Evolutionary conservation across 2,888 invertebrate genomes (phyloP).

Genomic region (Noctua fimbriata): DNA sequence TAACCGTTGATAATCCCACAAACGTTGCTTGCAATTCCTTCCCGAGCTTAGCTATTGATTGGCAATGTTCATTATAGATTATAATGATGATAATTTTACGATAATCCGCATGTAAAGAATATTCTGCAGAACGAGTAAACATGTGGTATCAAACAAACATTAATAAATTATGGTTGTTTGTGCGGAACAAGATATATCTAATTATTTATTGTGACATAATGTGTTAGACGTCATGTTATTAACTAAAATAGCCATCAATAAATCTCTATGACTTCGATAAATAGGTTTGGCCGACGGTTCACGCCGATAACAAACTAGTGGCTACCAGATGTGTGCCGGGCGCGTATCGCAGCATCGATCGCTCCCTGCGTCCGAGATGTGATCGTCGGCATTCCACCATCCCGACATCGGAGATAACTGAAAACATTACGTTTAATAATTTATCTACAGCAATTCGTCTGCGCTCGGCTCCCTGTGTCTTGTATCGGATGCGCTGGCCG

Average conservation of each 20-base stretch:
- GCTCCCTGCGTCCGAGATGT: slow-evolving; percentile 75
- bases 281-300: slow-evolving; percentile 81
- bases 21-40: slow-evolving; percentile 21
- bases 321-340: slow-evolving; percentile 82
- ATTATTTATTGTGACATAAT: slow-evolving; percentile 79
- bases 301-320: slow-evolving; percentile 81
- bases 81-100: slow-evolving; percentile 36
- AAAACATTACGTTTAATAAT: slow-evolving; percentile 82
- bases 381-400: slow-evolving; percentile 79
- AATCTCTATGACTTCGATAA: slow-evolving; percentile 85
- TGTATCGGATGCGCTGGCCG: slow-evolving; percentile 56
- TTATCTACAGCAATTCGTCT: slow-evolving; percentile 82
- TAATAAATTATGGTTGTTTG: slow-evolving; percentile 68
- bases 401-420: slow-evolving; percentile 80
- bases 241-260: slow-evolving; percentile 80
- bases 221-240: slow-evolving; percentile 81
- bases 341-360: slow-evolving; percentile 80
- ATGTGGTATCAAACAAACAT: slow-evolving; percentile 59
- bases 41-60: slow-evolving; percentile 9
- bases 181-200: slow-evolving; percentile 67
- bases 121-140: slow-evolving; percentile 39
- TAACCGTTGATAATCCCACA: slow-evolving; percentile 60
- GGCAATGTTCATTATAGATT: slow-evolving; percentile 31
- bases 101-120: slow-evolving; percentile 45
- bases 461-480: slow-evolving; percentile 70